These are phyloP conservation scores for Brachystomella parvula DNA, from an alignment of 1,140 invertebrate genomes.

Conservation along the genomic window DNA sequence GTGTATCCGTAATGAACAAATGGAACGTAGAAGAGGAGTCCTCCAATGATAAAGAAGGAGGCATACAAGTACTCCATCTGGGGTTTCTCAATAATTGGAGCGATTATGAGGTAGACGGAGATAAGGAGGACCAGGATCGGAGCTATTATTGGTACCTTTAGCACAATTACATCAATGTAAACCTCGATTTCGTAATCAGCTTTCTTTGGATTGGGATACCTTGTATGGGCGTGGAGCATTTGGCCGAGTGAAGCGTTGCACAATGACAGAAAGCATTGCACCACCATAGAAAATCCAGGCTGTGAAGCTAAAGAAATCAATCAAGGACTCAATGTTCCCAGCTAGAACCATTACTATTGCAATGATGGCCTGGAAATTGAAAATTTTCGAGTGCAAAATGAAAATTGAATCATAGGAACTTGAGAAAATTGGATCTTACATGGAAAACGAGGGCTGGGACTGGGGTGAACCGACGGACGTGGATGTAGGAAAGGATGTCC, in stretches of 20 bases:
- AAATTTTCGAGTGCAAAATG: neutral
- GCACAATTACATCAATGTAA: neutral
- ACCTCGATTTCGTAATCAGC: neutral
- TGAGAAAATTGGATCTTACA: conserved; percentile 52
- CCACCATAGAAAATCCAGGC: conserved; percentile 51
- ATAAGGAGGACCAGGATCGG: conserved; percentile 78
- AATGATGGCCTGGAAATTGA: neutral
- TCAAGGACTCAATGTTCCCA: conserved; percentile 47
- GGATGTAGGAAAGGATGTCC: conserved; percentile 86
- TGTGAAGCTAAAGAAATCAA: conserved; percentile 51
- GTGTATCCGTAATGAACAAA: conserved; percentile 81
- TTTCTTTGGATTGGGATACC: conserved; percentile 20
- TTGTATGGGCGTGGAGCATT: conserved; percentile 41
- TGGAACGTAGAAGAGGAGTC: conserved; percentile 83
- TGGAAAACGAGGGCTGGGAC: conserved; percentile 94
- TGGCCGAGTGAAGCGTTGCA: conserved; percentile 44
- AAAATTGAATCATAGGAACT: neutral
- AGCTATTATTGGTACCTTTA: conserved; percentile 79
- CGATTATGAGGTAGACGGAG: conserved; percentile 82
- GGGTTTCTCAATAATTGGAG: conserved; percentile 84
- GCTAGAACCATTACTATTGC: conserved; percentile 39
- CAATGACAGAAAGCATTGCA: conserved; percentile 45
- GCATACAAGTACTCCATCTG: conserved; percentile 87
- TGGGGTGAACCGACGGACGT: conserved; percentile 80
- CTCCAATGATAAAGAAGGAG: conserved; percentile 73